Conservation (phyloP, 2,113 vertebrate species). For the Poeciliopsis occidentalis region DNA sequence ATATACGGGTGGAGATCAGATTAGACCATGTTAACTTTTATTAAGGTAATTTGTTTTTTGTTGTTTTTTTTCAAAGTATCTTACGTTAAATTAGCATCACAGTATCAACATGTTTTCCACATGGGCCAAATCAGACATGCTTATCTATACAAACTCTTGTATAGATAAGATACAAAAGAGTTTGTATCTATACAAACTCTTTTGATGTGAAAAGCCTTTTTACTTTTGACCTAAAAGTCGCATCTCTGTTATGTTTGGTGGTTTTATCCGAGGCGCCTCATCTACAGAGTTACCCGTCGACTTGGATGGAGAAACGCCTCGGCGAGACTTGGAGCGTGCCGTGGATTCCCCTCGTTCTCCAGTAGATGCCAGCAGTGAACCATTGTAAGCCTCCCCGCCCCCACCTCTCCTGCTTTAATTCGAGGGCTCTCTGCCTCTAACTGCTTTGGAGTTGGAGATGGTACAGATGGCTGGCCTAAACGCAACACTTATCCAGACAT, state of each 20-base stretch:
- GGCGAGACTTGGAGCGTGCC: background rate
- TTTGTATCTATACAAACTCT: background rate
- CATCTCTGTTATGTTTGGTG: too few species aligned
- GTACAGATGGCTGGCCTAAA: constrained; percentile 78
- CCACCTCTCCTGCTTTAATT: constrained; percentile 1
- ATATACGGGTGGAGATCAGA: too few species aligned
- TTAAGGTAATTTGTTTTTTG: too few species aligned
- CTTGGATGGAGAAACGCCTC: background rate
- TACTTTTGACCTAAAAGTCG: background rate
- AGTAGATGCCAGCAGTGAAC: constrained; percentile 82
- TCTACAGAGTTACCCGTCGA: constrained; percentile 7
- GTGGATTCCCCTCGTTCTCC: constrained; percentile 31
- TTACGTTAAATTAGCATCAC: background rate
- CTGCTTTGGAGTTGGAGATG: constrained; percentile 73
- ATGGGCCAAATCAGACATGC: background rate
- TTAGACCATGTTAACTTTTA: too few species aligned
- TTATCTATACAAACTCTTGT: background rate
- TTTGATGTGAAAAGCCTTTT: background rate
- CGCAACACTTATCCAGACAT: constrained; percentile 79
- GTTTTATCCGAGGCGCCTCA: too few species aligned
- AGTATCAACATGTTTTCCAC: background rate
- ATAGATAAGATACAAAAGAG: too few species aligned
- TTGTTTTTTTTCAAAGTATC: background rate
- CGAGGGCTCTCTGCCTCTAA: constrained; percentile 51
- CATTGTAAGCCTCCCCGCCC: constrained; percentile 40